Base-by-base conservation (phyloP, 64 coral and sea anemone genomes). In the Actinia tenebrosa region DNA sequence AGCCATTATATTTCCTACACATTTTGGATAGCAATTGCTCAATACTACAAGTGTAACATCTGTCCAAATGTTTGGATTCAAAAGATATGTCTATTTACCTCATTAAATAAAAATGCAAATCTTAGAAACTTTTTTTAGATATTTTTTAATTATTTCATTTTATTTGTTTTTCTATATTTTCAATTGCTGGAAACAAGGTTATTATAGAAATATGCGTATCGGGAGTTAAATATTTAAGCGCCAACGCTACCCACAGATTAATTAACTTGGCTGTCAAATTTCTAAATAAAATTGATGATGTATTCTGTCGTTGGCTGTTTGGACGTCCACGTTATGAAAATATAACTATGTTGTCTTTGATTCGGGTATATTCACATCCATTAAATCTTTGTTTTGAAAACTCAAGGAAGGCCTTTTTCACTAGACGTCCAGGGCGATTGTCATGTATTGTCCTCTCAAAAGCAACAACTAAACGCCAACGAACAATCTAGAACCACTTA, bases 351-450 rank as follows among this genome's bases (percentile, higher is more conserved):
- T 30, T 75, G 23, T 75, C 69, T 30, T 13, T 75, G n/a, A 75
- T 75, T 75, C 13, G 69, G 25, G 69, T 75, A 75, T 75, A 5
- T 42, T 75, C 69, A 10, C 69, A 75, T 75, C 69, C 69, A 75
- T 75, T 75, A 75, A 75, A 75, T 75, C 25, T 30, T 75, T 75
- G 69, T 75, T 75, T 75, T 75, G 23, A 75, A 75, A 75, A 15
- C 3, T 30, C 11, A 75, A 75, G 69, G 69, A 75, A 75, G 69
- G 9, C n/a, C 25, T 30, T 75, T 75, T 75, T 42, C 69, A 75
- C 30, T 30, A 37, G 69, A 37, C 69, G 25, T 75, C 69, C 5
- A 30, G 25, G 3, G 25, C 69, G 37, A 37, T 30, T 75, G 69
- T 75, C 69, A 42, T 75, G 42, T 75, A 75, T 75, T 75, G 69